Evolutionary conservation across 2,797 vertebrate genomes (phyloP).

Genomic region (Syngnathus acus): DNA sequence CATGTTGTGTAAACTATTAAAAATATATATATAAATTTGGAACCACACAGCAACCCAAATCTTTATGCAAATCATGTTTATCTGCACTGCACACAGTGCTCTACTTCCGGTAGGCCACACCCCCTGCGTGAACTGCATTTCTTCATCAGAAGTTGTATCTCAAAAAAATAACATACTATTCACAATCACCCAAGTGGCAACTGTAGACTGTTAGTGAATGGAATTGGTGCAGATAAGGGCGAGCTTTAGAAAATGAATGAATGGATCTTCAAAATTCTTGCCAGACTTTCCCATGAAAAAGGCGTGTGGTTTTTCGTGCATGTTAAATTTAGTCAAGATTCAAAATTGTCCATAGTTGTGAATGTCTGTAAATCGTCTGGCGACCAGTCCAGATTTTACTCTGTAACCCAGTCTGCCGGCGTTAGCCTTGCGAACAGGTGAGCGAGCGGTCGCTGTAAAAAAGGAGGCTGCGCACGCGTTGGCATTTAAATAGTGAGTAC

Average conservation of each 20-base stretch:
- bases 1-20: not conserved
- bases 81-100: not conserved
- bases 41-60: not conserved
- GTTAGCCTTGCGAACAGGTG: slow-evolving; percentile 27
- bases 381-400: not conserved
- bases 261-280: no score
- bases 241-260: no score
- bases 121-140: not conserved
- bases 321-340: no score
- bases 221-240: no score
- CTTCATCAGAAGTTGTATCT: not conserved
- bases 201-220: not conserved
- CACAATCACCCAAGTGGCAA: not conserved
- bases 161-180: not conserved
- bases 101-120: not conserved
- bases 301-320: no score
- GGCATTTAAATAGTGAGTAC: slow-evolving; percentile 67
- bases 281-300: no score
- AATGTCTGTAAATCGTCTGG: not conserved
- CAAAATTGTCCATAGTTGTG: not conserved
- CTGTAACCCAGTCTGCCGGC: not conserved
- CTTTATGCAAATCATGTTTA: not conserved
- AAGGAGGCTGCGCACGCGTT: slow-evolving; percentile 50
- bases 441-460: slow-evolving; percentile 59
- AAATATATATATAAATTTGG: not conserved